Percentiles rank a stretch among this genome's conserved stretches.
Conservation (phyloP, 64 coral and sea anemone species). For the Actinia equina region DNA sequence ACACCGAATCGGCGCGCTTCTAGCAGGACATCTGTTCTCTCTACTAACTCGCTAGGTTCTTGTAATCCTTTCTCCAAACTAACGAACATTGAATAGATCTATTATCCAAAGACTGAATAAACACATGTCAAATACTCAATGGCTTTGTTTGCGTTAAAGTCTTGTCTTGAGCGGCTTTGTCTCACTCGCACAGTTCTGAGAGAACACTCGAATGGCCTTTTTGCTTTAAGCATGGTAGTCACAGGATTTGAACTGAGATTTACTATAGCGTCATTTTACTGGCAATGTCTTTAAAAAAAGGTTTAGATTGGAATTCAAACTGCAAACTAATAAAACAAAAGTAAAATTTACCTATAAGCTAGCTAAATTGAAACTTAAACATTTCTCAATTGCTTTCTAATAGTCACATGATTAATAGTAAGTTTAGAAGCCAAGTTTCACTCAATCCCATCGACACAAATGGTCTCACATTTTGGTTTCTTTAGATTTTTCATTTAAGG, state of each 20-base stretch:
- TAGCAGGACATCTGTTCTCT: neutral
- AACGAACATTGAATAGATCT: neutral
- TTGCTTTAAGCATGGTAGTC: neutral
- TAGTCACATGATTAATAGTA: too few species aligned
- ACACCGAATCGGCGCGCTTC: neutral
- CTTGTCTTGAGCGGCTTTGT: slow-evolving; percentile 8
- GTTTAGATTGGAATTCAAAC: neutral
- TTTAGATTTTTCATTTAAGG: too few species aligned
- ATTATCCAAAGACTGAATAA: slow-evolving; percentile 4
- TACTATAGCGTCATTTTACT: neutral
- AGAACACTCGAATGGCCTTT: slow-evolving; percentile 12
- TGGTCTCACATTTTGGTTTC: too few species aligned
- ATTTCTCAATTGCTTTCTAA: too few species aligned
- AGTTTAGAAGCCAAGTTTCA: too few species aligned
- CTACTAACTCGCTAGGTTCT: neutral
- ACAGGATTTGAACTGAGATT: neutral
- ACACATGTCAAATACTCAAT: neutral
- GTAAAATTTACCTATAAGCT: too few species aligned
- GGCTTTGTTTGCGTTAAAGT: slow-evolving; percentile 6
- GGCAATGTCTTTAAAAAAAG: neutral
- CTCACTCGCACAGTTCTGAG: neutral
- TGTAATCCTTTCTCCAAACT: slow-evolving; percentile 12
- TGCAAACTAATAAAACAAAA: neutral
- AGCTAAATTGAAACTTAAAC: too few species aligned
- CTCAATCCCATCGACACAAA: too few species aligned